These are phyloP conservation scores for Meiosimyza platycephala DNA, from an alignment of 2,888 invertebrate genomes.

Conservation along the genomic window DNA sequence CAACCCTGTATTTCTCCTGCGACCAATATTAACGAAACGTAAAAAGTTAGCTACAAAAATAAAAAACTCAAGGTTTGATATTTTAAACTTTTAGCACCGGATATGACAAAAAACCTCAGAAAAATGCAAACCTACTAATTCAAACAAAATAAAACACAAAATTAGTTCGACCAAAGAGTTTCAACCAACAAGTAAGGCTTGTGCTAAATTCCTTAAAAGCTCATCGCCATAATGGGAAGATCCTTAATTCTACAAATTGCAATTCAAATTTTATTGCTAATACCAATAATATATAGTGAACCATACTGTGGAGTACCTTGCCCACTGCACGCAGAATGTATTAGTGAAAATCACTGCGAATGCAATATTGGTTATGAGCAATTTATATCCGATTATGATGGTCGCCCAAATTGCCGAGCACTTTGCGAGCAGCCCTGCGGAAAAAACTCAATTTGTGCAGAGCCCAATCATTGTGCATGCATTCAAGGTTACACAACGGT, in stretches of 20 bases:
- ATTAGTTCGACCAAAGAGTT: not conserved
- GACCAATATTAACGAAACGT: no score
- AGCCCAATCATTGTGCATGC: no score
- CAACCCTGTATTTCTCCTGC: no score
- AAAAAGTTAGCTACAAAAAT: no score
- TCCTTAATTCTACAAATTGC: not conserved
- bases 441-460: no score
- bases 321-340: not conserved
- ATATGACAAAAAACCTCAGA: not conserved
- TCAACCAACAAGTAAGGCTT: not conserved
- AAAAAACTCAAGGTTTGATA: no score
- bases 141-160: not conserved
- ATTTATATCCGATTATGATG: slow-evolving; percentile 23
- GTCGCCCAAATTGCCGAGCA: slow-evolving; percentile 32
- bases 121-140: not conserved
- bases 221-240: not conserved
- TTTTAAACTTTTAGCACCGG: slow-evolving; percentile 13
- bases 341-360: not conserved
- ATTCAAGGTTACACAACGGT: no score
- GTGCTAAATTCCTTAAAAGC: not conserved
- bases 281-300: not conserved
- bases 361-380: not conserved
- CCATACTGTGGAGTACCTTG: not conserved
- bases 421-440: slow-evolving; percentile 42
- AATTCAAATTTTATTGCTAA: not conserved